phyloP scores from a whole-genome alignment of 2,888 invertebrate genomes.

The Thecocarcelia acutangulata region DNA sequence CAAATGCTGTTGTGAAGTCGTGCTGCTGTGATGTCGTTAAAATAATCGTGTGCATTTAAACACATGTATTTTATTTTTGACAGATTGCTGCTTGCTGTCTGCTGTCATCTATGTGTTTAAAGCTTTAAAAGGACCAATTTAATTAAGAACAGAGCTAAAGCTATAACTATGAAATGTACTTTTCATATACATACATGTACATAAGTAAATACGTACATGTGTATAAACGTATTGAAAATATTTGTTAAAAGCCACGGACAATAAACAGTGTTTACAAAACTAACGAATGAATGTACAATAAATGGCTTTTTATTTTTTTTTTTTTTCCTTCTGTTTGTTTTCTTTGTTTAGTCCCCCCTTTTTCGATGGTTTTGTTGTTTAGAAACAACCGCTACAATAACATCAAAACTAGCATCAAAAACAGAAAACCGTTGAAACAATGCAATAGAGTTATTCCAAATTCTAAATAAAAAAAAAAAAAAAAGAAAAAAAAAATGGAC shows the following conservation, averaged over 20 bases:
- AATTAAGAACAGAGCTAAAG: too few species aligned
- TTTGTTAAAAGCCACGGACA: slow-evolving; percentile 67
- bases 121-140: too few species aligned
- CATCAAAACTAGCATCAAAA: slow-evolving; percentile 42
- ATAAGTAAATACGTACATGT: background rate
- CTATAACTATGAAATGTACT: background rate
- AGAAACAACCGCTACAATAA: slow-evolving; percentile 41
- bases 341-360: slow-evolving; percentile 2
- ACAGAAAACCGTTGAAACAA: slow-evolving; percentile 58
- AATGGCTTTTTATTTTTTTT: background rate
- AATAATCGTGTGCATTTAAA: too few species aligned
- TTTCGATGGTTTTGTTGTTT: slow-evolving; percentile 55
- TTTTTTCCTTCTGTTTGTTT: slow-evolving; percentile 3
- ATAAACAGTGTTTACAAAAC: slow-evolving; percentile 69
- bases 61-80: too few species aligned
- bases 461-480: slow-evolving; percentile 8
- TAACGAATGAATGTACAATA: slow-evolving; percentile 61
- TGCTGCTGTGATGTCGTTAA: too few species aligned
- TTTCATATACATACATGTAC: too few species aligned
- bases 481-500: slow-evolving; percentile 34
- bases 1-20: too few species aligned
- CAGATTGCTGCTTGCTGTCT: too few species aligned
- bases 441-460: slow-evolving; percentile 61
- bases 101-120: too few species aligned
- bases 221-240: slow-evolving; percentile 41